Evolutionary conservation across 2,888 invertebrate genomes (phyloP).

Genomic region (Monopis laevigella): DNA sequence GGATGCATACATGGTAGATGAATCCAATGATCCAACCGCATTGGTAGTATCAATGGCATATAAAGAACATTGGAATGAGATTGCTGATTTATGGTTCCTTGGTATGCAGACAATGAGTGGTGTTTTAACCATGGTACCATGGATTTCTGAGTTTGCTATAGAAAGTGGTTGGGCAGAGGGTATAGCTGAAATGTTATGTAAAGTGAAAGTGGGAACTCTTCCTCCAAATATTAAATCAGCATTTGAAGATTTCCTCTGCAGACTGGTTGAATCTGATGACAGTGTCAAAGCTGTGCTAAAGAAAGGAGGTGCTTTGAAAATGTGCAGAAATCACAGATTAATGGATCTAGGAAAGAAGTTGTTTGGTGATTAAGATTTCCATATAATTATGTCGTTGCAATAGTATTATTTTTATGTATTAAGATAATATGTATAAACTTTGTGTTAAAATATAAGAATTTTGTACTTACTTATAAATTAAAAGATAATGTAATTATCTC

Average conservation of each 20-base stretch:
- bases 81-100: constrained; percentile 91
- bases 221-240: constrained; percentile 88
- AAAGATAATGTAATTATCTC: no score
- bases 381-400: no score
- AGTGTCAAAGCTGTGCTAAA: constrained; percentile 79
- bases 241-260: constrained; percentile 89
- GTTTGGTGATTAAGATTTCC: constrained; percentile 77
- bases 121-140: constrained; percentile 81
- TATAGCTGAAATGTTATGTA: constrained; percentile 81
- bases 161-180: constrained; percentile 96
- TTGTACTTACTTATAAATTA: no score
- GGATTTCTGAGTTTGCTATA: constrained; percentile 90
- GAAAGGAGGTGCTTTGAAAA: constrained; percentile 82
- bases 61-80: constrained; percentile 88
- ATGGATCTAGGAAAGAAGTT: constrained; percentile 90
- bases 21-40: constrained; percentile 83
- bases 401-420: no score
- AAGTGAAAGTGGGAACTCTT: constrained; percentile 84
- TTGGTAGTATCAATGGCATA: constrained; percentile 87
- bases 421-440: no score
- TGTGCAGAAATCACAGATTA: constrained; percentile 86
- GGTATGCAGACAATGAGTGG: constrained; percentile 93
- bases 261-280: constrained; percentile 82
- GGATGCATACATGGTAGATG: constrained; percentile 92
- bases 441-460: no score